Conservation (phyloP, 1,140 invertebrate species). For the Eueides isabella region DNA sequence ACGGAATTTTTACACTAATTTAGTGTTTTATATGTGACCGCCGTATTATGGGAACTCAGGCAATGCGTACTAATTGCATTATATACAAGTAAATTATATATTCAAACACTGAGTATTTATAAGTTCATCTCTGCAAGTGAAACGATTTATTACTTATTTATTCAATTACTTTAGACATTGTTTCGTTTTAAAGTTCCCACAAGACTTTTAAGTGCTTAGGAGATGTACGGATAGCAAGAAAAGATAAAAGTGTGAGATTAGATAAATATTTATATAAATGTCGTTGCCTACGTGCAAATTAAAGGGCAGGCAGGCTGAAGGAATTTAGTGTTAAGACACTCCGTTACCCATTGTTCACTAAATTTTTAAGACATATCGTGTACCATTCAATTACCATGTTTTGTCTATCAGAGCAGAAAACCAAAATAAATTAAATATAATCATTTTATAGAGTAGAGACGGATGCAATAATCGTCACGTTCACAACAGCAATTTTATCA, state of each 20-base stretch:
- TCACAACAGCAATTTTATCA: too few species aligned
- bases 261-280: background rate
- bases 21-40: constrained; percentile 23
- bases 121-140: background rate
- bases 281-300: too few species aligned
- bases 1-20: constrained; percentile 24
- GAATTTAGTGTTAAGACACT: too few species aligned
- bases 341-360: too few species aligned
- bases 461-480: too few species aligned
- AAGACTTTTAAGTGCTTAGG: background rate
- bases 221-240: background rate
- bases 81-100: background rate
- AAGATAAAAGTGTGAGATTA: background rate
- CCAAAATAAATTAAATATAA: too few species aligned
- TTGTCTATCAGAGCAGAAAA: too few species aligned
- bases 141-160: background rate
- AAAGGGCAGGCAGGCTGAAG: too few species aligned
- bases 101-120: constrained; percentile 13
- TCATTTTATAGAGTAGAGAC: too few species aligned
- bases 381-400: too few species aligned
- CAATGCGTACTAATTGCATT: background rate
- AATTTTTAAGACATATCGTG: too few species aligned
- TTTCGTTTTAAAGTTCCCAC: background rate
- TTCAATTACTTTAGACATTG: background rate
- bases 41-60: constrained; percentile 9